Conservation (phyloP, 2,113 vertebrate species). For the Vulpes ferrilata region DNA sequence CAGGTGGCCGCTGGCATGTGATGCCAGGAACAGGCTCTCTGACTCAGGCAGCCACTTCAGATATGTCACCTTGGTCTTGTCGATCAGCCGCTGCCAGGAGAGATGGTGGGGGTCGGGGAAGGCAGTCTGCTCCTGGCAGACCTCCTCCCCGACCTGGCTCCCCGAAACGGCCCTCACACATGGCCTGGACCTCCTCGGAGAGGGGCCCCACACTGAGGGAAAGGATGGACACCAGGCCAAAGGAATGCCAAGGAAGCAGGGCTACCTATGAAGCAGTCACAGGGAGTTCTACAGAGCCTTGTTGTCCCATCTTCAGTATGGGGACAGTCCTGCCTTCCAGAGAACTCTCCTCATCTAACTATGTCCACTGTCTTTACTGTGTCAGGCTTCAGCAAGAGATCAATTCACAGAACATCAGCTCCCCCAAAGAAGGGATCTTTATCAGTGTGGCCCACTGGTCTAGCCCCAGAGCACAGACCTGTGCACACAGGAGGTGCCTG, state of each 20-base stretch:
- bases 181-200: fast-evolving
- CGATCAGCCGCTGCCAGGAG: conserved; percentile 93
- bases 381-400: not conserved
- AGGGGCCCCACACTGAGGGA: not conserved
- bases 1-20: conserved; percentile 95
- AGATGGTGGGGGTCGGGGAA: not conserved
- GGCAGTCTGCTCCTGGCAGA: too few relatives aligned
- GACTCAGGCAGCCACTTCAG: conserved; percentile 95
- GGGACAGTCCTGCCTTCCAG: not conserved
- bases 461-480: too few relatives aligned
- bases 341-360: not conserved
- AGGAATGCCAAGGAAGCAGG: not conserved
- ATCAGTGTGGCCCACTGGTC: not conserved
- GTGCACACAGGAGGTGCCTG: fast-evolving
- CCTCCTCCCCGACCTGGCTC: too few relatives aligned
- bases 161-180: not conserved
- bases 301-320: not conserved
- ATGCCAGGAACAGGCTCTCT: conserved; percentile 93
- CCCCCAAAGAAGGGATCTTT: not conserved
- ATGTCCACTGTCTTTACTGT: not conserved
- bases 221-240: not conserved
- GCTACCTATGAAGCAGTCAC: not conserved
- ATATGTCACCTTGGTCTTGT: conserved; percentile 95
- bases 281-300: fast-evolving
- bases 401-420: not conserved